Percentiles rank a stretch among this genome's conserved stretches.
These are phyloP conservation scores for Halcyon badia DNA, from an alignment of 2,797 vertebrate genomes.

Conservation along the genomic window DNA sequence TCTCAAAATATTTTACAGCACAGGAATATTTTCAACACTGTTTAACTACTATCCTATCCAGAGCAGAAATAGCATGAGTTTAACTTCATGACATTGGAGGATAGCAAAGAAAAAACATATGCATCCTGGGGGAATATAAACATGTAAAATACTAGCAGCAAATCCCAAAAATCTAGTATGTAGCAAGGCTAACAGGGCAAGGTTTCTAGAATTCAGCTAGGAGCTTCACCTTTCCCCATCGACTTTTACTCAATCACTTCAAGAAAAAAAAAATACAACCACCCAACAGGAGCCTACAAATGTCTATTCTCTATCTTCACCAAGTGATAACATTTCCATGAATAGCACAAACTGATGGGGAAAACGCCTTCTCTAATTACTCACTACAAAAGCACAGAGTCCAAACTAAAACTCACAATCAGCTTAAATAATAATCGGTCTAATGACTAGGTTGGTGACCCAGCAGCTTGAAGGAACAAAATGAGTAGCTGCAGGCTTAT, in stretches of 20 bases:
- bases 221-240: not conserved
- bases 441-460: conserved; percentile 7
- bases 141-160: not conserved
- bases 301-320: not conserved
- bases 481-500: not conserved
- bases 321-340: conserved; percentile 3
- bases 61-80: not conserved
- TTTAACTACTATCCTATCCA: not conserved
- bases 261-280: too few relatives aligned
- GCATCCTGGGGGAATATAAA: not conserved
- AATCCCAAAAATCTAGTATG: not conserved
- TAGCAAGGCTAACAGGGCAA: not conserved
- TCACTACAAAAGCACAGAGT: not conserved
- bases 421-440: not conserved
- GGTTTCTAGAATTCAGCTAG: not conserved
- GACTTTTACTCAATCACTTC: not conserved
- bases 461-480: conserved; percentile 8
- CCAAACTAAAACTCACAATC: conserved; percentile 19
- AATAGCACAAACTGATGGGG: not conserved
- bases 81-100: not conserved
- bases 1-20: not conserved
- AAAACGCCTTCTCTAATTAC: conserved; percentile 19
- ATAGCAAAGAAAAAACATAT: not conserved
- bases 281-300: not conserved
- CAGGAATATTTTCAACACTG: not conserved